Percentiles rank a stretch among this genome's conserved stretches.
These are phyloP conservation scores for Morbakka virulenta DNA, from an alignment of 30 jellyfish, hydroid and myxozoan genomes.

Conservation along the genomic window DNA sequence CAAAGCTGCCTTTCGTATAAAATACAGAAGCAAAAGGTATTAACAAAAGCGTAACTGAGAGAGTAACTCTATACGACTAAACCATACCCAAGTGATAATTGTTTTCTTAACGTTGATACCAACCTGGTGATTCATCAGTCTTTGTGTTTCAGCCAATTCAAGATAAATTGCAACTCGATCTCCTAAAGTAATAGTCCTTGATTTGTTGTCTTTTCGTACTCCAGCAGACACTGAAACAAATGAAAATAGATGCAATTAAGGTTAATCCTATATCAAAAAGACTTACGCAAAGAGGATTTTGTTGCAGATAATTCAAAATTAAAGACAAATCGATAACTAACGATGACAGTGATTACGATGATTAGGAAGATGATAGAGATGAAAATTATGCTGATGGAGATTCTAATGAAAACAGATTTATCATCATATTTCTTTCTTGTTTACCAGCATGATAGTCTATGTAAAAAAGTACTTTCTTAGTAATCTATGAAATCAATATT, in stretches of 20 bases:
- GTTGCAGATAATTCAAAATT: neutral
- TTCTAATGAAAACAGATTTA: neutral
- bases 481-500: too few relatives aligned
- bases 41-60: too few relatives aligned
- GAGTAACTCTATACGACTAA: too few relatives aligned
- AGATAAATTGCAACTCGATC: constrained; percentile 77
- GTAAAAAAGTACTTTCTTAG: too few relatives aligned
- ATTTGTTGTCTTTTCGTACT: neutral
- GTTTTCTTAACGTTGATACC: too few relatives aligned
- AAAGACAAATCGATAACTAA: neutral
- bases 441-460: too few relatives aligned
- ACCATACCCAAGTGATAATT: too few relatives aligned
- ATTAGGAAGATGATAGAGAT: too few relatives aligned
- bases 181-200: constrained; percentile 24
- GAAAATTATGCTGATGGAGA: too few relatives aligned
- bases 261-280: neutral
- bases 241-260: neutral
- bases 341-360: too few relatives aligned
- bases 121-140: constrained; percentile 65
- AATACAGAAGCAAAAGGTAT: too few relatives aligned
- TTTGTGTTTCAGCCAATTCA: constrained; percentile 93
- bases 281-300: neutral
- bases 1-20: too few relatives aligned
- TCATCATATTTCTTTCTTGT: neutral
- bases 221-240: constrained; percentile 25